phyloP scores from a whole-genome alignment of 2,113 vertebrate genomes.

The Otocyon megalotis region DNA sequence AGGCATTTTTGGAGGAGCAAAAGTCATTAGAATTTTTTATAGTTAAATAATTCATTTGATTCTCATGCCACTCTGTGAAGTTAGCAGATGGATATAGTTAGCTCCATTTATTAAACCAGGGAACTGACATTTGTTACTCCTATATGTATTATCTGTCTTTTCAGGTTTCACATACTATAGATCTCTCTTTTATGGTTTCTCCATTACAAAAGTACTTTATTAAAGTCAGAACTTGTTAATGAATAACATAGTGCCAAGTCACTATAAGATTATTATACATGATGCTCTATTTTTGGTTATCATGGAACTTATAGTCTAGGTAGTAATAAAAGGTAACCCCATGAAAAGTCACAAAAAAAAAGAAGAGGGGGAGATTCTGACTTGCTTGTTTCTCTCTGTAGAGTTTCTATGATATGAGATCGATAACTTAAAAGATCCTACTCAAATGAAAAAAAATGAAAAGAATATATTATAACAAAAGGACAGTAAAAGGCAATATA shows the following conservation, averaged over 20 bases:
- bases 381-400: neutral
- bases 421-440: neutral
- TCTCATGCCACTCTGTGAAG: neutral
- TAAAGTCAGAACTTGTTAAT: constrained; percentile 1
- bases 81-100: neutral
- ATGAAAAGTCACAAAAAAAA: neutral
- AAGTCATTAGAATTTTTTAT: constrained; percentile 31
- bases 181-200: neutral
- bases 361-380: accelerated
- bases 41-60: constrained; percentile 4
- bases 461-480: neutral
- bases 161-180: neutral
- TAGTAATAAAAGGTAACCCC: neutral
- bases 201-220: neutral
- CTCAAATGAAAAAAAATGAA: neutral
- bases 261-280: neutral
- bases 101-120: neutral
- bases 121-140: neutral
- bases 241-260: neutral
- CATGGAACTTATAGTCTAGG: neutral
- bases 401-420: neutral
- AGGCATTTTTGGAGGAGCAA: neutral
- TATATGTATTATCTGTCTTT: neutral
- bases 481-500: neutral
- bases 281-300: constrained; percentile 4